These are phyloP conservation scores for Enteromius afrohamiltoni DNA, from an alignment of 2,797 vertebrate species.

Conservation along the genomic window DNA sequence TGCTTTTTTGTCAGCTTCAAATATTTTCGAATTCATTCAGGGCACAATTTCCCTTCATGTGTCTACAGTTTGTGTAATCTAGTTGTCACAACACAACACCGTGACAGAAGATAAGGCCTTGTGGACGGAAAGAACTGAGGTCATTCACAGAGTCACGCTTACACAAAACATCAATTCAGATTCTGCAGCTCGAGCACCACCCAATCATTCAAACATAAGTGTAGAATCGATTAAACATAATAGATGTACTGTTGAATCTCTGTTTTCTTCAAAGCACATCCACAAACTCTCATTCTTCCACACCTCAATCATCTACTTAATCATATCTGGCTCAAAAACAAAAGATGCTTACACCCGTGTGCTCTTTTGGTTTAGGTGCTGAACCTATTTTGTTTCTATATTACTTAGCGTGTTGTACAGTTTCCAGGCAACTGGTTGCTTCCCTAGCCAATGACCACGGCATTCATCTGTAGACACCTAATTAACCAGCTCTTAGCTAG, in stretches of 20 bases:
- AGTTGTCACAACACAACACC: conserved; percentile 44
- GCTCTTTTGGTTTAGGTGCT: conserved; percentile 36
- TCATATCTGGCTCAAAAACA: neutral
- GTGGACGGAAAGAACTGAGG: conserved; percentile 1
- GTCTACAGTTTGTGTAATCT: conserved; percentile 19
- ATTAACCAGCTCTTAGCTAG: conserved; percentile 35
- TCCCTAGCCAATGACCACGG: conserved; percentile 29
- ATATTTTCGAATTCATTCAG: neutral
- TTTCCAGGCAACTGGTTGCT: conserved; percentile 66
- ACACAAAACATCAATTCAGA: conserved; percentile 51
- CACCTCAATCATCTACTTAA: neutral
- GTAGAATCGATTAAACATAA: neutral
- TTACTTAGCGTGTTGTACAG: conserved; percentile 59
- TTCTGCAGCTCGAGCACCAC: conserved; percentile 1
- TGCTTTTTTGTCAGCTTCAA: conserved; percentile 8
- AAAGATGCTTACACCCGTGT: conserved; percentile 39
- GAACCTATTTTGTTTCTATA: conserved; percentile 56
- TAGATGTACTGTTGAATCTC: neutral
- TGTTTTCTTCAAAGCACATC: neutral
- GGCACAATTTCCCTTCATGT: neutral
- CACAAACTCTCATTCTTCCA: neutral
- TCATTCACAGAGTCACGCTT: conserved; percentile 38
- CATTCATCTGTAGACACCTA: conserved; percentile 32
- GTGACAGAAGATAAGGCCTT: conserved; percentile 42
- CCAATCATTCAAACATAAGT: conserved; percentile 26